These are phyloP conservation scores for Littorina saxatilis DNA, from an alignment of 1,140 invertebrate genomes.

Conservation along the genomic window DNA sequence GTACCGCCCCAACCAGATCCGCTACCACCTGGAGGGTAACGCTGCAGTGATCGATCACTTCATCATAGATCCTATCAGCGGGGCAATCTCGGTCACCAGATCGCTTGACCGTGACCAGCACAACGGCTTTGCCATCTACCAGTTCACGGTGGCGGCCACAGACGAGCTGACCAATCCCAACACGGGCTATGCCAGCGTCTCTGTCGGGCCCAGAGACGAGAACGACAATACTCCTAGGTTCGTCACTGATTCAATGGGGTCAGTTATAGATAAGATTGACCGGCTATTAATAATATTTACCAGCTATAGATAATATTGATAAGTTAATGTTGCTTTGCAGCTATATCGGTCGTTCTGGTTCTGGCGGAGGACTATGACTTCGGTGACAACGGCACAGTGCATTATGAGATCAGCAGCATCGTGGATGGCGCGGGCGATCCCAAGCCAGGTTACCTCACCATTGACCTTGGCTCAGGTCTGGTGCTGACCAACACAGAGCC, in stretches of 20 bases:
- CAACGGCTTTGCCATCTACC: slow-evolving; percentile 95
- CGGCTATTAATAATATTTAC: too few relatives aligned
- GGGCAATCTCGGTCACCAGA: slow-evolving; percentile 78
- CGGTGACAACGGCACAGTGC: too few relatives aligned
- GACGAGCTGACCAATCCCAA: slow-evolving; percentile 83
- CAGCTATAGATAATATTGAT: too few relatives aligned
- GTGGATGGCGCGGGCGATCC: too few relatives aligned
- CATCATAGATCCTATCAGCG: slow-evolving; percentile 93
- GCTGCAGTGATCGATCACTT: slow-evolving; percentile 89
- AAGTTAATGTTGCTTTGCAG: too few relatives aligned
- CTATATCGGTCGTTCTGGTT: too few relatives aligned
- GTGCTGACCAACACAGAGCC: too few relatives aligned
- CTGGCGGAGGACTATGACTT: too few relatives aligned
- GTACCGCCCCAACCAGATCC: slow-evolving; percentile 94
- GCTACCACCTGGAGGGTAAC: slow-evolving; percentile 98
- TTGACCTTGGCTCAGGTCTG: too few relatives aligned
- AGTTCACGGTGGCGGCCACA: slow-evolving; percentile 98
- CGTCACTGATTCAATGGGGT: slow-evolving; percentile 77
- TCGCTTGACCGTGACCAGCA: slow-evolving; percentile 97
- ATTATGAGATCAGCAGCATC: too few relatives aligned
- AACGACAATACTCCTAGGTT: slow-evolving; percentile 99
- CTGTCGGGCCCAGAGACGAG: slow-evolving; percentile 97
- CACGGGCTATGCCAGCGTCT: slow-evolving; percentile 98
- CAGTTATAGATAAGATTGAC: too few relatives aligned
- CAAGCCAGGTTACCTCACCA: too few relatives aligned